Percentiles rank a stretch among this genome's conserved stretches.
These are phyloP conservation scores for Bucco capensis DNA, from an alignment of 2,113 vertebrate genomes.

Conservation along the genomic window DNA sequence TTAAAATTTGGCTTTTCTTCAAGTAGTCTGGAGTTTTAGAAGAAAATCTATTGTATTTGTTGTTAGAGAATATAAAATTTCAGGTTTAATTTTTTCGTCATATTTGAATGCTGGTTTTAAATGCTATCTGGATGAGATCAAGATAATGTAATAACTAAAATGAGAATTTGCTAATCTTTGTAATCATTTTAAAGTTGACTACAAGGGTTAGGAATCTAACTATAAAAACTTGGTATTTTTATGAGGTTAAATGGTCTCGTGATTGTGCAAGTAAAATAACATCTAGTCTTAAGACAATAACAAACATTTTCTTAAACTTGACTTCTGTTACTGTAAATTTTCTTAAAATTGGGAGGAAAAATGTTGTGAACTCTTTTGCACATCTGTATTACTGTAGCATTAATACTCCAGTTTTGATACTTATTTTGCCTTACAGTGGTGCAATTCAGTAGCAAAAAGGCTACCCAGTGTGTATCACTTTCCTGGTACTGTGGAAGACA, in stretches of 20 bases:
- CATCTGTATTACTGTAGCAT: background rate
- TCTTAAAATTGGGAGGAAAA: background rate
- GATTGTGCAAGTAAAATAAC: background rate
- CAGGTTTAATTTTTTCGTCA: background rate
- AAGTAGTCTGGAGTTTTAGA: background rate
- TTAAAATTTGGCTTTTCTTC: background rate
- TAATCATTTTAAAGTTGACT: background rate
- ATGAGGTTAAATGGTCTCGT: background rate
- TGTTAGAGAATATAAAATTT: background rate
- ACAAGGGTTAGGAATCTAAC: background rate
- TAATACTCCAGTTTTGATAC: background rate
- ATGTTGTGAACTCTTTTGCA: background rate
- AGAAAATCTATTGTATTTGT: background rate
- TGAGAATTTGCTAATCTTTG: background rate
- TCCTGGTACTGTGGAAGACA: background rate
- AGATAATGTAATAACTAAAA: background rate
- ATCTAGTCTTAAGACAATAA: background rate
- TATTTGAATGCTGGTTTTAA: background rate
- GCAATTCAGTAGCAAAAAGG: background rate
- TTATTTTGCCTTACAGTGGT: background rate
- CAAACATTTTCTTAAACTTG: background rate
- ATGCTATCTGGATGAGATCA: background rate
- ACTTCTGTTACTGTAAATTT: background rate
- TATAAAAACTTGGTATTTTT: background rate
- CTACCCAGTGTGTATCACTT: background rate